Evolutionary conservation across 1,140 invertebrate genomes (phyloP), one percentile per base, ranked within the genome.

Genomic region (Acromyrmex echinatior): DNA sequence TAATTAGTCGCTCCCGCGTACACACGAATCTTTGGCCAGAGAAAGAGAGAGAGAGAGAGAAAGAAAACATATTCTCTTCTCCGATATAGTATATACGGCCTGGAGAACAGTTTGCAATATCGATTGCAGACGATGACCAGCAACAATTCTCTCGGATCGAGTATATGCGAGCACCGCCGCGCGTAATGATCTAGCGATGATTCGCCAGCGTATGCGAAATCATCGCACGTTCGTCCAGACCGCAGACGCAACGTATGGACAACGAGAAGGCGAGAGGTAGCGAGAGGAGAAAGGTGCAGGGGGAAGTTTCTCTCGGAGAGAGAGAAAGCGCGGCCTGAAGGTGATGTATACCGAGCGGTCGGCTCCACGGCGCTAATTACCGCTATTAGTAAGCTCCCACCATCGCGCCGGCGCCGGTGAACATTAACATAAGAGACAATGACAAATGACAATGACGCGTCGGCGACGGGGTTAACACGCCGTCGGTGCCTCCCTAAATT

Each of bases 361-460:
- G 85, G 89, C 70, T 91, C 66, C 90, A 74, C 85, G 84, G 80
- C 77, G 89, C 87, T 91, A 91, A 91, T 91, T 91, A 91, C 88
- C 79, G 87, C 90, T 91, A 91, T 91, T 91, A 91, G 89, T 91
- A 91, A 91, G 58, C 68, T 85, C 76, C 87, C 85, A 86, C 89
- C 66, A 88, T 56, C 76, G 18, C 35, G 51, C 89, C 63, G 76
- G 77, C 65, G 70, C 86, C 60, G 73, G 84, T 74, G 87, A 91
- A 89, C 90, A 91, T 91, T 91, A 91, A 91, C 90, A 91, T 91
- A 91, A 91, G 84, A 86, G 90, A 91, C 90, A 91, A 91, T 91
- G 90, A 91, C 87, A 87, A 91, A 91, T 89, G 90, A 91, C 89
- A 89, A 91, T 91, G 87, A 91, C 90, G 85, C 90, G 88, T 79